Conservation (phyloP, 2,113 vertebrate species). For the Xiphias gladius region DNA sequence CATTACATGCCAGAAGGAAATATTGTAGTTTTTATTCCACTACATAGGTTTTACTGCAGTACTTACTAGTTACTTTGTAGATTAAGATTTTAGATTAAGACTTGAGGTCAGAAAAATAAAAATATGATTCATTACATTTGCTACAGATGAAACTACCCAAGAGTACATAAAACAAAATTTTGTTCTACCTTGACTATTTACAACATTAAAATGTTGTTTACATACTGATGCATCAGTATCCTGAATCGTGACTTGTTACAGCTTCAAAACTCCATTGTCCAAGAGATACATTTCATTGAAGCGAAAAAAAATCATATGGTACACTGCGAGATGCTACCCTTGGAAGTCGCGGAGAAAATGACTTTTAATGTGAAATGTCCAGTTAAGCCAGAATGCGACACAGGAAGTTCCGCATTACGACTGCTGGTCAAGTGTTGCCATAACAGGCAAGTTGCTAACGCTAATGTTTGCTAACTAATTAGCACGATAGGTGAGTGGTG, state of each 20-base stretch:
- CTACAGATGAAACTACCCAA: background rate
- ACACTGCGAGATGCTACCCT: background rate
- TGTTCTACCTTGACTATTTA: background rate
- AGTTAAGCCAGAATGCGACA: constrained; percentile 53
- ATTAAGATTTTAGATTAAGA: background rate
- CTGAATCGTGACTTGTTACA: background rate
- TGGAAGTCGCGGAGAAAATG: background rate
- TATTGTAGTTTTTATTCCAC: background rate
- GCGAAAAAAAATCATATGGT: background rate
- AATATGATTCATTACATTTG: background rate
- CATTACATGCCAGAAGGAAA: background rate
- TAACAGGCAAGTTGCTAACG: constrained; percentile 83
- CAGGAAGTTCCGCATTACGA: constrained; percentile 78
- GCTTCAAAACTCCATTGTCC: background rate
- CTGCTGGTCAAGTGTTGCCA: constrained; percentile 77
- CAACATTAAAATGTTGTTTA: background rate
- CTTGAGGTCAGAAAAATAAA: background rate
- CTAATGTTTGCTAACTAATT: constrained; percentile 84
- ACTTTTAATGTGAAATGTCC: constrained; percentile 76
- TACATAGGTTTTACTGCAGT: background rate
- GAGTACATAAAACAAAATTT: background rate
- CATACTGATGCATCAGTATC: background rate
- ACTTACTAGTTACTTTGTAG: background rate
- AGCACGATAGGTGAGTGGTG: constrained; percentile 68
- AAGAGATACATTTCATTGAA: background rate